Conservation (phyloP, 2,113 vertebrate species). For the Cichladusa arquata region DNA sequence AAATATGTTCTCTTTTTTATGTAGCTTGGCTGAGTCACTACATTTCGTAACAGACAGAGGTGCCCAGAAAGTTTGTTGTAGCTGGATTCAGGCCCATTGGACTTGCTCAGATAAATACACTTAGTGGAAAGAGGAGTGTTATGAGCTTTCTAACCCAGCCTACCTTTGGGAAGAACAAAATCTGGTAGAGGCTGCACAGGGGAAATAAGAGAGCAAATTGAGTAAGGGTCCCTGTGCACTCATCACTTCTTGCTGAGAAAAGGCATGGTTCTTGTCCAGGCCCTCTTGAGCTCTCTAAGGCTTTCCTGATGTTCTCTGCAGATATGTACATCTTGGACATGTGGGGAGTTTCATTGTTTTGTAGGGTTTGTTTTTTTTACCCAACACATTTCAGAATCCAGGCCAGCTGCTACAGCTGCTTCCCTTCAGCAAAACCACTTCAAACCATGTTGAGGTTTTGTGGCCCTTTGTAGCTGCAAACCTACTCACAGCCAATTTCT, state of each 20-base stretch:
- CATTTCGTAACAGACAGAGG: neutral
- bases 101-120: neutral
- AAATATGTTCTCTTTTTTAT: neutral
- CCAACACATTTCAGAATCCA: neutral
- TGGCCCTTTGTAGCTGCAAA: neutral
- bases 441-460: neutral
- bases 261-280: neutral
- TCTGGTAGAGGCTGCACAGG: neutral
- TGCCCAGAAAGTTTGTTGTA: neutral
- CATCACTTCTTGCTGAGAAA: neutral
- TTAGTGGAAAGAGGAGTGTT: neutral
- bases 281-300: neutral
- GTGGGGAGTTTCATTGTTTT: neutral
- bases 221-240: neutral
- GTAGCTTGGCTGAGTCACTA: neutral
- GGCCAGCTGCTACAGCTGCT: neutral
- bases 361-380: accelerated
- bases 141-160: neutral
- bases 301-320: neutral
- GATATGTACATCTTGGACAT: neutral
- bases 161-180: neutral
- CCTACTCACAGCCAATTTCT: neutral
- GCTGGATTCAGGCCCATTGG: neutral
- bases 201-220: neutral
- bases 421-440: neutral